A percentile compares a stretch with the other conserved stretches of the same genome.
These are phyloP conservation scores for Aplodontia rufa DNA, from an alignment of 2,113 vertebrate species.

Conservation along the genomic window DNA sequence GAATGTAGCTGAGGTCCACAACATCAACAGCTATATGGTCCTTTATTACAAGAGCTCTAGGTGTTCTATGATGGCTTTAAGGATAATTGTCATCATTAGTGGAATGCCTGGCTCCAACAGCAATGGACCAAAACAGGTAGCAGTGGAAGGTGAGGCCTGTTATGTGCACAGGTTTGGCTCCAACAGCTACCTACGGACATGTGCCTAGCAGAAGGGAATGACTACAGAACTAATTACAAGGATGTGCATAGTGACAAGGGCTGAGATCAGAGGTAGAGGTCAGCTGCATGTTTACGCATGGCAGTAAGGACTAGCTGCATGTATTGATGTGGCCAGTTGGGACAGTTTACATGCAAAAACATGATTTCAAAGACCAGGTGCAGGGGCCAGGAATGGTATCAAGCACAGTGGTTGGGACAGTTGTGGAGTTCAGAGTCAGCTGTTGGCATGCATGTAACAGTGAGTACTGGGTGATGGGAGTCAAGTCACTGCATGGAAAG, in stretches of 20 bases:
- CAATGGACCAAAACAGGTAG: neutral
- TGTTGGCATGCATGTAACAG: too few species aligned
- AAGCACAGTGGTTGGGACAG: neutral
- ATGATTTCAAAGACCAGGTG: neutral
- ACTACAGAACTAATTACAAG: too few species aligned
- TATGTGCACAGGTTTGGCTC: neutral
- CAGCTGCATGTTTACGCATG: neutral
- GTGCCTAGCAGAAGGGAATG: neutral
- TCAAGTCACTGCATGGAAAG: neutral
- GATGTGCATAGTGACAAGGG: neutral
- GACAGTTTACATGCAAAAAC: neutral
- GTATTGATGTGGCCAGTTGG: neutral
- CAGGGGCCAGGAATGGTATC: neutral
- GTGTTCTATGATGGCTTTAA: neutral
- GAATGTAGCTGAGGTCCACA: neutral
- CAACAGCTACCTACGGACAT: neutral
- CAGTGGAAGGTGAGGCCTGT: too few species aligned
- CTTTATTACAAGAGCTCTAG: neutral
- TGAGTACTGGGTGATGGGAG: neutral
- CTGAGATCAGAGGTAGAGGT: too few species aligned
- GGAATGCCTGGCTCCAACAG: neutral
- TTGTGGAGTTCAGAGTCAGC: neutral
- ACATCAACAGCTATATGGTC: neutral
- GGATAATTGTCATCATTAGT: too few species aligned
- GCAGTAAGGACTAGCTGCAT: neutral